Evolutionary conservation across 2,113 vertebrate genomes (phyloP).

Genomic region (Grammomys dolichurus): DNA sequence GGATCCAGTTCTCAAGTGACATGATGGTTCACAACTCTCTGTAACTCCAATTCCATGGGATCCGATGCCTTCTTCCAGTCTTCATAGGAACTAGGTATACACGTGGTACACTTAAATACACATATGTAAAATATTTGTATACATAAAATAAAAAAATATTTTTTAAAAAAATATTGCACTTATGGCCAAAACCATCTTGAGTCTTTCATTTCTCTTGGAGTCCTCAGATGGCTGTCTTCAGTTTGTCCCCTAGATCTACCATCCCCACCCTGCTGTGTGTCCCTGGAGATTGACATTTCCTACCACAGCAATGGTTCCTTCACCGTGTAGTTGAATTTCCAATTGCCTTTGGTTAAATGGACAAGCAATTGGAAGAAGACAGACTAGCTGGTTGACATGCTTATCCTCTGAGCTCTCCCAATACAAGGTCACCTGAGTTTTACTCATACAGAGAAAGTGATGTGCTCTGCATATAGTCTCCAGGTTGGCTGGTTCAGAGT

Average conservation of each 20-base stretch:
- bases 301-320: background rate
- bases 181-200: background rate
- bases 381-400: background rate
- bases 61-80: background rate
- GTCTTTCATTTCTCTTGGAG: background rate
- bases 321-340: background rate
- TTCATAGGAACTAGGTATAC: background rate
- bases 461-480: background rate
- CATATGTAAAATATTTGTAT: background rate
- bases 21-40: background rate
- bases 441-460: background rate
- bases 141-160: background rate
- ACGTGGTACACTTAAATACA: background rate
- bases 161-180: background rate
- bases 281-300: background rate
- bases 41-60: background rate
- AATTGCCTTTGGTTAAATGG: background rate
- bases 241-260: background rate
- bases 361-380: background rate
- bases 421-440: background rate
- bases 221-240: background rate
- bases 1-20: background rate
- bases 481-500: background rate
- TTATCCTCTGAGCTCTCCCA: background rate
- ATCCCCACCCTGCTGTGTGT: background rate